Conservation (phyloP, 1,140 invertebrate species). For the Cardiocondyla obscurior region DNA sequence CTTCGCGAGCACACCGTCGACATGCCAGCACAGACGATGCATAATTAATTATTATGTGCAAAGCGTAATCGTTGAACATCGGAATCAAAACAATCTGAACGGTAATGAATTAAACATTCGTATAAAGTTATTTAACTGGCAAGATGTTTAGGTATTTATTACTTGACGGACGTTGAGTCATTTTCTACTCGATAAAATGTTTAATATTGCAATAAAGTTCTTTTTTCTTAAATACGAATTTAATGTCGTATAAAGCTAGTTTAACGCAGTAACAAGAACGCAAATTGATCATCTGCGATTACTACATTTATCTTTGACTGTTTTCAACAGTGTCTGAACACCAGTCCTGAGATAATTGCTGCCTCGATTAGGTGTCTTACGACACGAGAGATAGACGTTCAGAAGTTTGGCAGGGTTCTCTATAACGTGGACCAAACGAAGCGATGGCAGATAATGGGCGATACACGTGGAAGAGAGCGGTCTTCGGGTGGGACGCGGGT, state of each 20-base stretch:
- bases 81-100: too few species aligned
- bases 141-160: background rate
- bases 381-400: background rate
- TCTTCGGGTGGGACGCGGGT: constrained; percentile 13
- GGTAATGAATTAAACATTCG: background rate
- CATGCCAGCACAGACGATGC: background rate
- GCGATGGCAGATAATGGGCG: constrained; percentile 16
- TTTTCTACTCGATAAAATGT: background rate
- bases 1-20: background rate
- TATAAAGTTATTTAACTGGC: background rate
- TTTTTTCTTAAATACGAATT: background rate
- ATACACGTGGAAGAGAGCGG: constrained; percentile 9
- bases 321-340: background rate
- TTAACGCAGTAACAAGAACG: background rate
- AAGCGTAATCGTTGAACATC: background rate
- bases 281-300: background rate
- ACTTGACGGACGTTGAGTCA: background rate
- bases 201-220: background rate
- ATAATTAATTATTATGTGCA: background rate
- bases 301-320: background rate
- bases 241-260: too few species aligned
- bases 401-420: background rate
- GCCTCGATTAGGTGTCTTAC: background rate
- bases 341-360: background rate
- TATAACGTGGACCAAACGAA: background rate